Conservation (phyloP, 2,113 vertebrate genomes). For the Ramphastos sulfuratus region DNA sequence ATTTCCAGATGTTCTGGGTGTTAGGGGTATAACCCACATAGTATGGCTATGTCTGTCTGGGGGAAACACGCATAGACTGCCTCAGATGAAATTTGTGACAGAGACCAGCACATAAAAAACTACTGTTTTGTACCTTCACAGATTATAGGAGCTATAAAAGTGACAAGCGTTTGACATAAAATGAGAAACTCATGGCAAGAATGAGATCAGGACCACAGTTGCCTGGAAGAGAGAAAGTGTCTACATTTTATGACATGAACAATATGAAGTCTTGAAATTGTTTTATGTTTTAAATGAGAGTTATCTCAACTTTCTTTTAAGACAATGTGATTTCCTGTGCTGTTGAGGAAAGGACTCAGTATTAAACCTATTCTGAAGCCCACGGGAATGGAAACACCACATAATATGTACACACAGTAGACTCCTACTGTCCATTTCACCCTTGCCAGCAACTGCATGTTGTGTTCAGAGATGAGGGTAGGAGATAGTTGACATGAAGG, state of each 20-base stretch:
- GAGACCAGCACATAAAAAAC: not conserved
- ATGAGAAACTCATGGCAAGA: not conserved
- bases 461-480: not conserved
- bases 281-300: not conserved
- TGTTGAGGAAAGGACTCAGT: not conserved
- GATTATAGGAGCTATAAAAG: not conserved
- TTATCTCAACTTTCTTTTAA: not conserved
- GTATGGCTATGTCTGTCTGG: not conserved
- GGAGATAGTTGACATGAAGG: not conserved
- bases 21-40: fast-evolving
- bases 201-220: not conserved
- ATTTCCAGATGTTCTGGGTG: not conserved
- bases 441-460: not conserved
- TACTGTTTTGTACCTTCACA: not conserved
- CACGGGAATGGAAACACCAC: not conserved
- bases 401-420: not conserved
- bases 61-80: fast-evolving
- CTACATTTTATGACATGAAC: not conserved
- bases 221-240: not conserved
- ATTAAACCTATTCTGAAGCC: not conserved
- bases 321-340: not conserved
- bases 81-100: not conserved
- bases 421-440: not conserved
- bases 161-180: not conserved
- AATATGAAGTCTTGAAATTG: not conserved